These are phyloP conservation scores for Teleopsis dalmanni DNA, from an alignment of 1,140 invertebrate species.

Conservation along the genomic window DNA sequence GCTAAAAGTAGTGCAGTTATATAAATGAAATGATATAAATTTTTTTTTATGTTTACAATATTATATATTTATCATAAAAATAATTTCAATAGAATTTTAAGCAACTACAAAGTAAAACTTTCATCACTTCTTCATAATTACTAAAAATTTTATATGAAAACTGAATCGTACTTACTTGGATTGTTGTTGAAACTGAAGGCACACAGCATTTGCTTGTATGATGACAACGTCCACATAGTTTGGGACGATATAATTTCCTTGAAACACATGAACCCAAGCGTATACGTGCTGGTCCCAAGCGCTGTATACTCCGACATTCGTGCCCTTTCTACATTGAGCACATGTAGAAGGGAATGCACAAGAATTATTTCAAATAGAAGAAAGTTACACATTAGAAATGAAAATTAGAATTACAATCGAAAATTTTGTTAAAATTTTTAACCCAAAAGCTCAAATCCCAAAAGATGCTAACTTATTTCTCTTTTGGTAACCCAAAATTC, in stretches of 20 bases:
- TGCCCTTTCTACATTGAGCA: conserved; percentile 51
- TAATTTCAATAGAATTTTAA: too few relatives aligned
- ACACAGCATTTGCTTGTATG: conserved; percentile 48
- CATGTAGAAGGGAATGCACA: neutral
- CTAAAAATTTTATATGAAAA: too few relatives aligned
- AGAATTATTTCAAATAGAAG: neutral
- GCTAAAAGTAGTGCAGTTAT: too few relatives aligned
- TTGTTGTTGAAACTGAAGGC: conserved; percentile 52
- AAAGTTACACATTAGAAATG: neutral
- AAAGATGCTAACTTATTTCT: too few relatives aligned
- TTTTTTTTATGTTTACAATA: too few relatives aligned
- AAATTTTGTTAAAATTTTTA: too few relatives aligned
- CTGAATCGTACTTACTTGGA: conserved; percentile 49
- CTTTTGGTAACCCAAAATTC: too few relatives aligned
- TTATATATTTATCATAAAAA: too few relatives aligned
- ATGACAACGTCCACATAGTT: conserved; percentile 55
- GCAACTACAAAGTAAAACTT: too few relatives aligned
- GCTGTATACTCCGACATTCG: conserved; percentile 57
- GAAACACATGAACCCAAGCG: conserved; percentile 56
- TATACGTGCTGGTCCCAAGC: conserved; percentile 49
- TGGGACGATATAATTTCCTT: conserved; percentile 54
- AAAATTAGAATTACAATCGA: neutral
- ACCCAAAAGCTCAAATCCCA: too few relatives aligned
- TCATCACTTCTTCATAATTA: too few relatives aligned
- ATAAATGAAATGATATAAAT: too few relatives aligned